phyloP scores from a whole-genome alignment of 2,797 vertebrate species.

The Sciaenops ocellatus region DNA sequence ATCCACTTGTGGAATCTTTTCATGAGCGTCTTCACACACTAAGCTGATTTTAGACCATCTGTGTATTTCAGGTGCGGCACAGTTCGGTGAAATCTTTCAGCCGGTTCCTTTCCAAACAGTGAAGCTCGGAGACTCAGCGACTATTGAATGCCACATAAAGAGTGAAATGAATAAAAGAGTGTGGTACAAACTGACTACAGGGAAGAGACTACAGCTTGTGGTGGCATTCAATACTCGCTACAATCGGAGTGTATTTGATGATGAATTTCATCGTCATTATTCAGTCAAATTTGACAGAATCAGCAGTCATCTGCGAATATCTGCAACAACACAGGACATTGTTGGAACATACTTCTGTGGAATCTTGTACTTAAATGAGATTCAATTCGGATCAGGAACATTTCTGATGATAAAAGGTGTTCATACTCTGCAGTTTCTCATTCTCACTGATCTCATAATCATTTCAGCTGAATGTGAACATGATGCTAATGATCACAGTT shows the following conservation, averaged over 20 bases:
- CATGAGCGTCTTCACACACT: background rate
- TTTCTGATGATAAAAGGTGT: constrained; percentile 30
- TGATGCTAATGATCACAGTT: fast-evolving
- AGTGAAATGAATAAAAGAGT: background rate
- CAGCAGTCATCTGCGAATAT: constrained; percentile 33
- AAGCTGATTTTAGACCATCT: background rate
- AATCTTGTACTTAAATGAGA: background rate
- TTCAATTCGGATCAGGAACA: constrained; percentile 45
- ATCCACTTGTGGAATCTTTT: background rate
- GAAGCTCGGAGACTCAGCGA: constrained; percentile 6
- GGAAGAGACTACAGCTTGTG: constrained; percentile 35
- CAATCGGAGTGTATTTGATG: background rate
- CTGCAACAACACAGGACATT: constrained; percentile 22
- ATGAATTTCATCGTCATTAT: background rate
- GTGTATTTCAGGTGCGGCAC: constrained; percentile 21
- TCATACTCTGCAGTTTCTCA: background rate
- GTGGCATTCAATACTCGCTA: fast-evolving
- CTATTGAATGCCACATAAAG: constrained; percentile 33
- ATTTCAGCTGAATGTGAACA: fast-evolving
- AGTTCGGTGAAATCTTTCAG: constrained; percentile 31
- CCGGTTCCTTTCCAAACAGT: constrained; percentile 30
- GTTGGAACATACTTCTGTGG: constrained; percentile 59
- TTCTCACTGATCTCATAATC: fast-evolving
- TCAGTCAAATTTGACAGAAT: background rate
- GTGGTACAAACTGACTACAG: constrained; percentile 48